A percentile compares a stretch with the other conserved stretches of the same genome.
These are phyloP conservation scores for Cephalotes varians DNA, from an alignment of 2,888 invertebrate genomes.

Conservation along the genomic window DNA sequence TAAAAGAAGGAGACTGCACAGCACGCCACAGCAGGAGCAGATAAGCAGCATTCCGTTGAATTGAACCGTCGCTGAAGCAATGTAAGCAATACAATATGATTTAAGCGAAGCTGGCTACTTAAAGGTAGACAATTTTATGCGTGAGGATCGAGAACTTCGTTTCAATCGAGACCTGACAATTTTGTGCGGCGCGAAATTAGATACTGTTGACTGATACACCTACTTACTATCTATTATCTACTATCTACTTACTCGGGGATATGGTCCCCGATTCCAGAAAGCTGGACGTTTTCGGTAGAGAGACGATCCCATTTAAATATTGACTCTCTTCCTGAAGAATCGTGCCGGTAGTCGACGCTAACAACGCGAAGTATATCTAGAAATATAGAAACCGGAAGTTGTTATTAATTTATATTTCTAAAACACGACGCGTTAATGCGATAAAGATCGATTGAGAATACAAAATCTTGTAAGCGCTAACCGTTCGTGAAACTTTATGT, in stretches of 20 bases:
- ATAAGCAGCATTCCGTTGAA: slow-evolving; percentile 90
- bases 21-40: slow-evolving; percentile 90
- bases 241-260: slow-evolving; percentile 84
- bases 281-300: slow-evolving; percentile 83
- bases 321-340: slow-evolving; percentile 90
- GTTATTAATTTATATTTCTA: slow-evolving; percentile 16
- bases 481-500: not conserved
- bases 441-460: not conserved
- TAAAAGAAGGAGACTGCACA: slow-evolving; percentile 90
- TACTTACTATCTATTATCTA: slow-evolving; percentile 16
- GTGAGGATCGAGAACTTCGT: not conserved
- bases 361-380: slow-evolving; percentile 90
- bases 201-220: slow-evolving; percentile 1
- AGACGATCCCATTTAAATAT: slow-evolving; percentile 88
- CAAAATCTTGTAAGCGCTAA: not conserved
- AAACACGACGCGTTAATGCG: not conserved
- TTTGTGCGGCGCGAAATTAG: not conserved
- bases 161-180: not conserved
- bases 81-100: slow-evolving; percentile 53
- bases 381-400: slow-evolving; percentile 56
- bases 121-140: slow-evolving; percentile 14
- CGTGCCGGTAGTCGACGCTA: slow-evolving; percentile 89
- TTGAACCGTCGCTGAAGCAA: slow-evolving; percentile 90
- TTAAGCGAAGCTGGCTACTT: slow-evolving; percentile 45
- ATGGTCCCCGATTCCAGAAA: slow-evolving; percentile 86